Base-by-base conservation (phyloP, 2,888 invertebrate species). In the Cheiracanthium punctorium region DNA sequence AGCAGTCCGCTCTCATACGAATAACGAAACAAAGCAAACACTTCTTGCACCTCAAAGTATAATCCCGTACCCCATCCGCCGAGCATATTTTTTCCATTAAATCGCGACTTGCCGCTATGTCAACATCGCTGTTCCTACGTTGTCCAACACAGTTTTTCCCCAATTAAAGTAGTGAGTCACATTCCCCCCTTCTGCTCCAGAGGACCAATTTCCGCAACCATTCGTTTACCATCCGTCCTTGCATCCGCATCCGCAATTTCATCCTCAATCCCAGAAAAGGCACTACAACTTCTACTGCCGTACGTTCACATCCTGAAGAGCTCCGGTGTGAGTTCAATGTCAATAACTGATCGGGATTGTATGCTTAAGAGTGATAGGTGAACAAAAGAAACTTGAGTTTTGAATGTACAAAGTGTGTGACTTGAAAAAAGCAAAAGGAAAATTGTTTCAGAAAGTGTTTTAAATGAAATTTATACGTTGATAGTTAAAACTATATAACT, bases 161-260 rank as follows among this genome's bases (percentile, higher is more conserved):
- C 33, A 69, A 33, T 69, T 32, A 69, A 69, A 69, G 33, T 33
- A 33, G 33, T 69, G 69, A 69, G 20, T 69, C 69, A 69, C 33
- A 69, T 43, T 33, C 72, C n/a, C 73, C 82, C 64, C n/a, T 70
- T 30, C 41, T 20, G 70, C 37, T n/a, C 69, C 52, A 74, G 73
- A 84, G 84, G 79, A 73, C 79, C 84, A 84, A 84, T 84, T 84
- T 84, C 84, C 84, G 84, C 73, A 75, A 65, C 76, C 76, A 76
- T 82, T 82, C 82, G 82, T 82, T 82, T 82, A 75, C 84, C 74
- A 69, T 74, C 67, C 81, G 43, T 65, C 73, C 48, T 33, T 69
- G 33, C 81, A 43, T 79, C 79, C 79, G 71, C 64, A 64, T 72
- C 72, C 70, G 69, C 58, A 37, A 24, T 24, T 58, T 24, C 58